Conservation (phyloP, 2,113 vertebrate species). For the Heliornis fulica region DNA sequence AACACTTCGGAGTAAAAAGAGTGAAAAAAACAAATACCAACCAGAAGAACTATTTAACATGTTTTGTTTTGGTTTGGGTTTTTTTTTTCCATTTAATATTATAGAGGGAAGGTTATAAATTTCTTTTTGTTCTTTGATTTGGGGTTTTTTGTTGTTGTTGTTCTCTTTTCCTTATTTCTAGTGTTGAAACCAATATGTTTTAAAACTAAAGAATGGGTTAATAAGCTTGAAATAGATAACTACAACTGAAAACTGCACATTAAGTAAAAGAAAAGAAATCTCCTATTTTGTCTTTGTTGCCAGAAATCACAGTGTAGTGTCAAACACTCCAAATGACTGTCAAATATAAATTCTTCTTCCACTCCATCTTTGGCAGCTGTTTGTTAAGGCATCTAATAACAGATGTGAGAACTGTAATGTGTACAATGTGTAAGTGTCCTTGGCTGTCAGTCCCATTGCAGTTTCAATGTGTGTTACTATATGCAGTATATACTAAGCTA, state of each 20-base stretch:
- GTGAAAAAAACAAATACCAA: constrained; percentile 63
- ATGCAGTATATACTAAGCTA: constrained; percentile 99
- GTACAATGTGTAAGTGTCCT: constrained; percentile 98
- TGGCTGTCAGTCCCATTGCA: constrained; percentile 97
- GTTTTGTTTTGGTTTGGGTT: constrained; percentile 70
- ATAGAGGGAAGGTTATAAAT: constrained; percentile 72
- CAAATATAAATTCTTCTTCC: constrained; percentile 86
- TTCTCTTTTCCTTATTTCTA: constrained; percentile 73
- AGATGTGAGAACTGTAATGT: constrained; percentile 94
- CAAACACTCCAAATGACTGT: constrained; percentile 90
- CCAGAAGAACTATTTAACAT: constrained; percentile 80
- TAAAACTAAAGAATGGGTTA: constrained; percentile 91
- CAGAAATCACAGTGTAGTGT: constrained; percentile 95
- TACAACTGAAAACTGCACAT: constrained; percentile 87
- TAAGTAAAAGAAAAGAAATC: constrained; percentile 80
- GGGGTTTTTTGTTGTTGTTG: constrained; percentile 59
- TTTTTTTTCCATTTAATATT: constrained; percentile 76
- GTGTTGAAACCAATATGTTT: constrained; percentile 77
- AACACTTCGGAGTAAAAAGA: constrained; percentile 73
- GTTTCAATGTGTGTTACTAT: constrained; percentile 99
- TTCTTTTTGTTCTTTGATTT: constrained; percentile 63
- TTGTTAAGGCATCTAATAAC: constrained; percentile 93
- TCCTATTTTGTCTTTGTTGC: constrained; percentile 88
- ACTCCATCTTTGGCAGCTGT: constrained; percentile 91
- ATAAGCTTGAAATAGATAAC: constrained; percentile 90